Conservation (phyloP, 2,888 invertebrate genomes). For the Lasioglossum marginatum region DNA sequence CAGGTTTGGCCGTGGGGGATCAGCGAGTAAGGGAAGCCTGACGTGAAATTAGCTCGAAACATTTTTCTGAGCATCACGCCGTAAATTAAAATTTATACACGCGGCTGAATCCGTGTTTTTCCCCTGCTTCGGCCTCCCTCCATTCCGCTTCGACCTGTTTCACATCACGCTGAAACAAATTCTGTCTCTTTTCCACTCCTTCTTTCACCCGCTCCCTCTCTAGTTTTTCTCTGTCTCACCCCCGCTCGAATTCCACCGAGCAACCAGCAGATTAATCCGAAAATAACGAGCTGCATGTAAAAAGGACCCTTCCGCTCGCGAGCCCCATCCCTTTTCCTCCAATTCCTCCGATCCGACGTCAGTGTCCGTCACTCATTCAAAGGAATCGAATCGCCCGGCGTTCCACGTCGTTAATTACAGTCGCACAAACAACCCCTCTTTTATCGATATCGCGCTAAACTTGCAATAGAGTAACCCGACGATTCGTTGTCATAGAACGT, state of each 20-base stretch:
- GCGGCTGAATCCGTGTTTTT: constrained; percentile 51
- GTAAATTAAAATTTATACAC: constrained; percentile 79
- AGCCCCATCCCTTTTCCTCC: constrained; percentile 36
- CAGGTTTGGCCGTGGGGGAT: constrained; percentile 18
- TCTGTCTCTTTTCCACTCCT: constrained; percentile 19
- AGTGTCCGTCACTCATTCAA: constrained; percentile 52
- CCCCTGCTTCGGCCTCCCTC: constrained; percentile 12
- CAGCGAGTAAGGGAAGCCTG: constrained; percentile 13
- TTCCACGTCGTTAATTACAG: constrained; percentile 41
- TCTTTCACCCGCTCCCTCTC: not conserved
- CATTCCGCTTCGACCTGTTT: constrained; percentile 38
- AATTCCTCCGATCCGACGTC: constrained; percentile 39
- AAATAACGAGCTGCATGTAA: constrained; percentile 65
- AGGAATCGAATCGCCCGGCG: constrained; percentile 46
- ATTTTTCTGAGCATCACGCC: constrained; percentile 75
- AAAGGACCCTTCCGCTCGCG: constrained; percentile 32
- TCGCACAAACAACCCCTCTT: constrained; percentile 39
- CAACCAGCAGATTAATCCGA: constrained; percentile 63
- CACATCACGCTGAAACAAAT: constrained; percentile 43
- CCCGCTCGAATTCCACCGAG: constrained; percentile 35
- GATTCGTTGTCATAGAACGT: not conserved
- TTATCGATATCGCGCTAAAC: constrained; percentile 12
- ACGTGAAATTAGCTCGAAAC: constrained; percentile 78
- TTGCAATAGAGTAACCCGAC: not conserved
- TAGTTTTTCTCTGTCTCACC: not conserved